Evolutionary conservation across 2,888 invertebrate species (phyloP).

Genomic region (Synanthedon vespiformis): DNA sequence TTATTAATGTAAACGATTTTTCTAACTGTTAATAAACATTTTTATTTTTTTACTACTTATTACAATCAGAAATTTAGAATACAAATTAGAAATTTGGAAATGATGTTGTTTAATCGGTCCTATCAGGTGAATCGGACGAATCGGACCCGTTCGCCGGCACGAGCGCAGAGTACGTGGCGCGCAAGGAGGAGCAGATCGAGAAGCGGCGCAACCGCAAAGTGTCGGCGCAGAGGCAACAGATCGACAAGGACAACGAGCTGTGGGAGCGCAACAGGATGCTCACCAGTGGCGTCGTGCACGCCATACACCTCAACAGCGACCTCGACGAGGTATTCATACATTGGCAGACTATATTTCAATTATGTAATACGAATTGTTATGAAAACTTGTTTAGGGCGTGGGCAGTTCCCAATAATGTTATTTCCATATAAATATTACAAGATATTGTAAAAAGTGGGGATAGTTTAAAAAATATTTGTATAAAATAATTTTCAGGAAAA

Average conservation of each 20-base stretch:
- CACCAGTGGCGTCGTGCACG: conserved; percentile 92
- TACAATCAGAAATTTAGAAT: too few relatives aligned
- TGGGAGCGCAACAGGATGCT: conserved; percentile 99
- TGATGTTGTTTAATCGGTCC: too few relatives aligned
- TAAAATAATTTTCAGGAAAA: conserved; percentile 71
- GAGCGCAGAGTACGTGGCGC: conserved; percentile 91
- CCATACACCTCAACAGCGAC: conserved; percentile 89
- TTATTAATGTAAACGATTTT: too few relatives aligned
- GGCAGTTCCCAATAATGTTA: too few relatives aligned
- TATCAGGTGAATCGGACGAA: conserved; percentile 88
- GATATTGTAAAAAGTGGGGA: too few relatives aligned
- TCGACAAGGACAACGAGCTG: conserved; percentile 97
- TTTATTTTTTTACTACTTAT: too few relatives aligned
- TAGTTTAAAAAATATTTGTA: too few relatives aligned
- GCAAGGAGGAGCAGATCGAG: conserved; percentile 93
- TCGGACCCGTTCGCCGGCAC: conserved; percentile 92
- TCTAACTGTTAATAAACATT: too few relatives aligned
- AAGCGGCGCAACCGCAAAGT: conserved; percentile 91
- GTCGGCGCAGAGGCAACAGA: conserved; percentile 95
- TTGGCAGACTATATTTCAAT: too few relatives aligned
- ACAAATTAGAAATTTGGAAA: too few relatives aligned
- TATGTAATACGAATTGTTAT: too few relatives aligned
- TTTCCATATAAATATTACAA: neutral
- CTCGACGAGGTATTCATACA: conserved; percentile 80
- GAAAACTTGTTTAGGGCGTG: too few relatives aligned